Base-by-base conservation (phyloP, 1,140 invertebrate species). In the Tribolium castaneum region DNA sequence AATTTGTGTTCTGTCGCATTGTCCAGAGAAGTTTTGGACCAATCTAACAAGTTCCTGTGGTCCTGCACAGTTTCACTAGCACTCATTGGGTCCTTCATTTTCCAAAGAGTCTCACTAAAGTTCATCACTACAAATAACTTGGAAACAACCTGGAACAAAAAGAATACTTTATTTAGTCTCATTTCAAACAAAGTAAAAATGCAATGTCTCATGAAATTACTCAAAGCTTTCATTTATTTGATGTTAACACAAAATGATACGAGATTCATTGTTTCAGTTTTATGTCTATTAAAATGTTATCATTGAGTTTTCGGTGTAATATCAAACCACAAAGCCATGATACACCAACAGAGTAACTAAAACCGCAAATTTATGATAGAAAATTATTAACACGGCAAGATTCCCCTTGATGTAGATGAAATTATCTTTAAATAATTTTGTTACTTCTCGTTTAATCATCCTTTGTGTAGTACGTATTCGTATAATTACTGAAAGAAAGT, bases 1-100 rank as follows among this genome's bases (percentile, higher is more conserved):
- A 94, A 80, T 70, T 90, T 88, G 30, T 81, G 25, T 12, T 85
- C 77, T 35, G 25, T 35, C 1, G 39, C 12, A 70, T 78, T 59
- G 10, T 45, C 62, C n/a, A 34, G n/a, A 34, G 50, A 25, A 4
- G 51, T 78, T n/a, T 72, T 66, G 12, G 82, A 77, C 84, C 84
- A 85, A 16, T 82, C 80, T 7, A 70, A 72, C 1, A 84, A 78
- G 35, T 83, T 80, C 12, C 84, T 77, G 76, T 85, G 84, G 71
- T 85, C 84, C 52, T 85, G 77, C 3, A 85, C 81, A 0, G 75
- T 83, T 45, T 81, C 77, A 50, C 75, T 78, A n/a, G 77, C 75
- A 35, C 73, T 76, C 9, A 74, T 35, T 5, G 79, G 71, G 59
- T 81, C 78, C 25, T 78, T 77, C n/a, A 75, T 45, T 13, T 78